These are phyloP conservation scores for Imbricaverruca yamaguchii DNA, from an alignment of 2,888 invertebrate genomes.

Conservation along the genomic window DNA sequence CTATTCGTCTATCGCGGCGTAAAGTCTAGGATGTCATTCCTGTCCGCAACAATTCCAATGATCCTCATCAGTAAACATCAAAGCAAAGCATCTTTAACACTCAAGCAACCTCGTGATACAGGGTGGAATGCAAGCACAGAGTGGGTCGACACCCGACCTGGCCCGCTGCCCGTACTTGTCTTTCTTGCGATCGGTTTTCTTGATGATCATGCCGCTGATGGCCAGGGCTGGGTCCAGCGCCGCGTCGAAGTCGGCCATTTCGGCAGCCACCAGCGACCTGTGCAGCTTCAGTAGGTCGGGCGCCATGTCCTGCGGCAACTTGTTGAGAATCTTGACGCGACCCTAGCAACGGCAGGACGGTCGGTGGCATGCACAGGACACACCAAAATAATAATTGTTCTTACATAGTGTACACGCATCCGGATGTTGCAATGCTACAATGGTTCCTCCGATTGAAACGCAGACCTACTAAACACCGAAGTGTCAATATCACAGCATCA, in stretches of 20 bases:
- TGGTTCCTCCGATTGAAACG: too few relatives aligned
- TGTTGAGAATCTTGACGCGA: constrained; percentile 42
- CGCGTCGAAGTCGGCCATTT: constrained; percentile 52
- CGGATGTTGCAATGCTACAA: too few relatives aligned
- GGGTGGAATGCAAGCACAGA: too few relatives aligned
- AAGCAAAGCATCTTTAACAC: constrained; percentile 4
- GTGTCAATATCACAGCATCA: too few relatives aligned
- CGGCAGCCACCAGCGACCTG: constrained; percentile 57
- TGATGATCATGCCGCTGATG: constrained; percentile 27
- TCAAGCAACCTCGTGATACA: not conserved
- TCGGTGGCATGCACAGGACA: too few relatives aligned
- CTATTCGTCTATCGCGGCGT: too few relatives aligned
- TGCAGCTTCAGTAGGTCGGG: constrained; percentile 58
- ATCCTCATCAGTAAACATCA: not conserved
- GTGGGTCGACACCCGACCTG: not conserved
- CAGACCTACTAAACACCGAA: too few relatives aligned
- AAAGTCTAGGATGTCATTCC: too few relatives aligned
- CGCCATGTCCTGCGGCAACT: constrained; percentile 56
- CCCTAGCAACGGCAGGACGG: constrained; percentile 40
- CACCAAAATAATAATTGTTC: too few relatives aligned
- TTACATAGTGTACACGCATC: too few relatives aligned
- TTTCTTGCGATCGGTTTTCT: constrained; percentile 34
- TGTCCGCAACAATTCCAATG: too few relatives aligned
- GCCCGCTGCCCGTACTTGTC: constrained; percentile 27
- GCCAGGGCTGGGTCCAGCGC: constrained; percentile 62